phyloP scores from a whole-genome alignment of 1,140 invertebrate genomes.

The Procambarus clarkii region DNA sequence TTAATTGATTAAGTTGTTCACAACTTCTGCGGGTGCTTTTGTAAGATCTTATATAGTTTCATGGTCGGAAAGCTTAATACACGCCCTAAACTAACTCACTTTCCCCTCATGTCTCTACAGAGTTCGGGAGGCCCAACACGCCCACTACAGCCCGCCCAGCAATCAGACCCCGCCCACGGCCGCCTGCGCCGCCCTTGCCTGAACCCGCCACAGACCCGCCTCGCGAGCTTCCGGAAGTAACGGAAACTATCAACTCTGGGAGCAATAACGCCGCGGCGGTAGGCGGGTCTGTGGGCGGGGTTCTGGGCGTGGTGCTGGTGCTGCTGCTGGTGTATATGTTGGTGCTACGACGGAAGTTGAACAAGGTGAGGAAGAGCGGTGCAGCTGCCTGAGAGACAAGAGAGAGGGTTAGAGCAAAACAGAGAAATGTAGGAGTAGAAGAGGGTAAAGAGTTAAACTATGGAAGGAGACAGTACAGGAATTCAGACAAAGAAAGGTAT shows the following conservation, averaged over 20 bases:
- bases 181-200: background rate
- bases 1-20: too few species aligned
- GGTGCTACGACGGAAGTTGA: slow-evolving; percentile 18
- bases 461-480: too few species aligned
- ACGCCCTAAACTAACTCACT: too few species aligned
- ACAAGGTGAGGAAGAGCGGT: slow-evolving; percentile 17
- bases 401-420: background rate
- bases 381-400: background rate
- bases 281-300: slow-evolving; percentile 11
- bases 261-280: background rate
- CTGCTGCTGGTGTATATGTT: slow-evolving; percentile 44
- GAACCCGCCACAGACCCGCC: background rate
- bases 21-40: too few species aligned
- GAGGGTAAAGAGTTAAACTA: background rate
- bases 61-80: too few species aligned
- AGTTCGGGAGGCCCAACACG: background rate
- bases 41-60: too few species aligned
- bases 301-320: slow-evolving; percentile 3
- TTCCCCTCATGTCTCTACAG: background rate
- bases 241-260: background rate
- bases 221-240: slow-evolving; percentile 9
- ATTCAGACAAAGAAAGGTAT: too few species aligned
- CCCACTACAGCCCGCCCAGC: background rate
- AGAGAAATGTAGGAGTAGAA: background rate
- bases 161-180: background rate